Base-by-base conservation (phyloP, 2,888 invertebrate genomes). In the Hylaea fasciaria region DNA sequence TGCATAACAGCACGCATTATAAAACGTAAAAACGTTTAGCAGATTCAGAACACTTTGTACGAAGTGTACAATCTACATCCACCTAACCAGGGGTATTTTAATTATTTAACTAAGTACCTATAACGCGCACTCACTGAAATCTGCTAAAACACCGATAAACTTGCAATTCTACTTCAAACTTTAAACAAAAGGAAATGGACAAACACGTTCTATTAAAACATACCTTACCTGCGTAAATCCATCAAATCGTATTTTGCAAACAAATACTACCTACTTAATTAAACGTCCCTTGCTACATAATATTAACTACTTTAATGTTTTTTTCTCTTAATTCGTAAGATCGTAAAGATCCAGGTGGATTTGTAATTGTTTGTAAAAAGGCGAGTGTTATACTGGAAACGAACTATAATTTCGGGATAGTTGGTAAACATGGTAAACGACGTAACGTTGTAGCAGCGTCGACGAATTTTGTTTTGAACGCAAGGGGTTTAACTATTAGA, bases 361-460 rank as follows among this genome's bases (percentile, higher is more conserved):
- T 55, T 58, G 65, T 68, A 72, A 77, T 72, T 70, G 70, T 76
- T 73, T 65, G 70, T 69, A 73, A 67, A 39, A 11, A 56, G 35
- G 41, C n/a, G 32, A 4, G 35, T 72, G 16, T n/a, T 16, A 41
- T n/a, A 61, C 66, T 73, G 61, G 81, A 80, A 83, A 83, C 80
- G 68, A 65, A 74, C 83, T 82, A 74, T 82, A 83, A 81, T 35
- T 4, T 54, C 13, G 17, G 35, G 71, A 62, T 60, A 57, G 37
- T 63, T 69, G 73, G 71, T 72, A 66, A 70, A 64, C 75, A 69
- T 64, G 65, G 58, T 55, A 58, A 4, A 65, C 72, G 76, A 57
- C 11, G 69, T 80, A 74, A 79, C 80, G 76, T 83, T 83, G 81
- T 70, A 55, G 59, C 29, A 64, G 44, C 62, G 75, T 37, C n/a